Evolutionary conservation across 2,113 vertebrate species (phyloP), one percentile per base, ranked within the genome.

Genomic region (Notechis scutatus): DNA sequence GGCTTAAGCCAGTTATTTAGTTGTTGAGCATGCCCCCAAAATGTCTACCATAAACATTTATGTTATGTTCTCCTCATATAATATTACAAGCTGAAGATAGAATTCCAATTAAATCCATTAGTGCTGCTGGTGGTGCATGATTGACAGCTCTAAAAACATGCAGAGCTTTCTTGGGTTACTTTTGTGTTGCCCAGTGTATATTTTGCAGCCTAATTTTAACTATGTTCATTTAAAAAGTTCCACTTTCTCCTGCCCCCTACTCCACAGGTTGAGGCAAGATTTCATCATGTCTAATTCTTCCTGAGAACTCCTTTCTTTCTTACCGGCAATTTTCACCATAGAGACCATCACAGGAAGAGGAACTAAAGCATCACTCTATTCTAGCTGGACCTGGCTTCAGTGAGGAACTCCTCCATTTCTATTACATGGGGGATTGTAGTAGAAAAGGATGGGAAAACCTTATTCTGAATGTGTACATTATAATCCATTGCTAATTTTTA

Each of bases 1-100:
- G 39, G 29, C 55, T 89, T 26, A 50, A 59, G 85, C 50, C 88
- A 26, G 20, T 21, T 92, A 61, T 59, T 85, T 81, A 50, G 56
- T 47, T 91, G 87, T 1, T 7, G 26, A 92, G 64, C 93, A 90
- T 93, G 86, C 26, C 57, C 57, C 57, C 94, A 94, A 85, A 14
- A 29, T 87, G 6, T 95, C 89, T 61, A 81, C 88, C 26, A 18
- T 52, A 57, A 92, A 91, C 3, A 93, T 5, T 91, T 18, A 29
- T 54, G 45, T 69, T 93, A 45, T 88, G 47, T 93, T 42, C 45
- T 94, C 24, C 50, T 24, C 59, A 90, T 61, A 11, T 81, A 85
- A 87, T 92, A 64, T 81, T 57, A 21, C 26, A 34, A 39, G 18
- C 12, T 92, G 45, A 57, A 90, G 29, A 21, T 45, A 87, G 39